Evolutionary conservation across 2,797 vertebrate genomes (phyloP), one percentile per base, ranked within the genome.

Genomic region (Balearica regulorum): DNA sequence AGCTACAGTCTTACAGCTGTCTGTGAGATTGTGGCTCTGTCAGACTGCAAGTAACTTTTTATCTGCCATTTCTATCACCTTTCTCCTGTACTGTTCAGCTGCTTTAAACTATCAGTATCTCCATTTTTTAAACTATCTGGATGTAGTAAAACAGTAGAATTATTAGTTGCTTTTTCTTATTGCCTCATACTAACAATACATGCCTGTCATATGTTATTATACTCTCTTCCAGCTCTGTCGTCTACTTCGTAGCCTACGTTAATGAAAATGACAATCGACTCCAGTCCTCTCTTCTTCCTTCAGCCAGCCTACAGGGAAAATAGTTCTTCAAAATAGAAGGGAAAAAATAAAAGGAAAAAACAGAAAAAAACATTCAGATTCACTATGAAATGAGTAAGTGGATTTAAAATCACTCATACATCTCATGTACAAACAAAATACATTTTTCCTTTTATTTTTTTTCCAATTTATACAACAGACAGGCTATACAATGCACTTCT

Each of bases 241-340:
- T 51, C 51, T 90, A 77, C 90, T 88, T 80, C 1, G 0, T 80
- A 87, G 85, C 19, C 70, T 68, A 80, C 6, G 0, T 76, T 91
- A 93, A 94, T 77, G 79, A 93, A 94, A 83, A 89, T 72, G 60
- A 95, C 90, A 93, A 54, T 83, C 0, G 2, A 41, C 82, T 68
- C 9, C 3, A 77, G 68, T 49, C 21, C 18, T 89, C 54, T 48
- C 71, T 94, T 60, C 37, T 89, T 94, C 82, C 58, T 91, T 87
- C 49, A 94, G 85, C 71, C 71, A 80, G 93, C 62, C 88, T 89
- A 77, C 43, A 77, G 64, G 87, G 43, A 89, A 87, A 94, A 72
- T 1, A 77, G 41, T 46, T 91, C 46, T 83, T 91, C 16, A 69
- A 83, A 90, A 39, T 0, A 72, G 43, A 71, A 75, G 24, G 9